Conservation (phyloP, 2,113 vertebrate genomes). For the Pelecanoides urinatrix region DNA sequence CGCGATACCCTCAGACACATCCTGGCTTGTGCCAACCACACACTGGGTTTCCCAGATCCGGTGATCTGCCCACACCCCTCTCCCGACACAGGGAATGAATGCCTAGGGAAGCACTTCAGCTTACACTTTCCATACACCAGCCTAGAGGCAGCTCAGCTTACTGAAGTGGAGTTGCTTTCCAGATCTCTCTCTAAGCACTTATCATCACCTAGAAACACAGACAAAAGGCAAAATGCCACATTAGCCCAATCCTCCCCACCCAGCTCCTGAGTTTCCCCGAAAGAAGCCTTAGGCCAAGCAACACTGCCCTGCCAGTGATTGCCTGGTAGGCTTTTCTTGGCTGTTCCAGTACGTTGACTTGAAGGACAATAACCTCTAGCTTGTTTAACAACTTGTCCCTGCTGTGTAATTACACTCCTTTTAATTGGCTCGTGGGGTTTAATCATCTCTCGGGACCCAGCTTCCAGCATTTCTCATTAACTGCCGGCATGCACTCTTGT, state of each 20-base stretch:
- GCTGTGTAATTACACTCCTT: constrained; percentile 84
- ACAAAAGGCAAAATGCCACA: not conserved
- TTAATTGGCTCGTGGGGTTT: constrained; percentile 86
- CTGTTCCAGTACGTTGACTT: constrained; percentile 84
- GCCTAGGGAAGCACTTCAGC: not conserved
- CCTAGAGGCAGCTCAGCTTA: not conserved
- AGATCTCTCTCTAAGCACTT: not conserved
- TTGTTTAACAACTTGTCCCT: constrained; percentile 88
- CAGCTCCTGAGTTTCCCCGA: not conserved
- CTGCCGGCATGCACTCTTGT: not conserved
- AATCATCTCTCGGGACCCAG: constrained; percentile 81
- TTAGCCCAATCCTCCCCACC: not conserved
- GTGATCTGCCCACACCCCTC: not conserved
- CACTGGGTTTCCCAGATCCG: fast-evolving
- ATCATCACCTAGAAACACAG: not conserved
- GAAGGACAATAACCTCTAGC: constrained; percentile 89
- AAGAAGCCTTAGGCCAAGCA: not conserved
- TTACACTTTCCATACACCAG: not conserved
- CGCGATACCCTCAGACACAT: not conserved
- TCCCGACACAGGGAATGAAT: not conserved
- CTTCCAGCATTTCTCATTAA: constrained; percentile 59
- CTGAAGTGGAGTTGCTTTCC: not conserved
- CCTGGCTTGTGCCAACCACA: not conserved
- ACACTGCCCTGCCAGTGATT: not conserved
- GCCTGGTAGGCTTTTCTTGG: constrained; percentile 24